Evolutionary conservation across 2,888 invertebrate species (phyloP), one percentile per base, ranked within the genome.

Genomic region (Poecilobothrus nobilitatus): DNA sequence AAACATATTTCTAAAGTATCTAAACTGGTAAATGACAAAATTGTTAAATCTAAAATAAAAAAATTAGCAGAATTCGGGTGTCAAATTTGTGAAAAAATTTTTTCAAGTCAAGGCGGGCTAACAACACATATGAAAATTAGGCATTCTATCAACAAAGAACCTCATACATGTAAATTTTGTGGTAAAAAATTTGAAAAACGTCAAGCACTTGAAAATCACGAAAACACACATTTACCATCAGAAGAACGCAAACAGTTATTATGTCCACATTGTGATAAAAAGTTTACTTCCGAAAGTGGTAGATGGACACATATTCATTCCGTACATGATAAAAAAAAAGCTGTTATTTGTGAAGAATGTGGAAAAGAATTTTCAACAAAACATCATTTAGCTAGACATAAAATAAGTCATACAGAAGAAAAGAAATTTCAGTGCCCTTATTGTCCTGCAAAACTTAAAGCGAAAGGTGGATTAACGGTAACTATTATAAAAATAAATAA

Each of bases 221-320:
- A 68, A 22, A 67, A 44, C 3, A 68, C 66, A 7, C 72, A 76
- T 71, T 71, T 77, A 66, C 78, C 80, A 5, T 37, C 12, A 6
- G 53, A 53, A 53, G 53, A 53, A 53, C 53, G 53, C 2, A 53
- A 18, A 12, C 53, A 18, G 18, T n/a, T 53, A 18, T 18, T 15
- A 6, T 53, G 53, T 53, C 53, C 53, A 9, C 53, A 18, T 18
- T 53, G 53, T 18, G 53, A 53, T 18, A 53, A 18, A 53, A 53
- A 12, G 6, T 53, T 53, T 18, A 53, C 15, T 6, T 53, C 53
- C 2, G 53, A 53, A 15, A 53, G 53, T 18, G 53, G 53, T 18
- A 53, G 53, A n/a, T 53, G 53, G 53, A 12, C 53, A 3, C 53
- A 53, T 53, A 53, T 53, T 18, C 18, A 53, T 6, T 18, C 53